phyloP scores from a whole-genome alignment of 2,113 vertebrate species.

The Ammodytes marinus region DNA sequence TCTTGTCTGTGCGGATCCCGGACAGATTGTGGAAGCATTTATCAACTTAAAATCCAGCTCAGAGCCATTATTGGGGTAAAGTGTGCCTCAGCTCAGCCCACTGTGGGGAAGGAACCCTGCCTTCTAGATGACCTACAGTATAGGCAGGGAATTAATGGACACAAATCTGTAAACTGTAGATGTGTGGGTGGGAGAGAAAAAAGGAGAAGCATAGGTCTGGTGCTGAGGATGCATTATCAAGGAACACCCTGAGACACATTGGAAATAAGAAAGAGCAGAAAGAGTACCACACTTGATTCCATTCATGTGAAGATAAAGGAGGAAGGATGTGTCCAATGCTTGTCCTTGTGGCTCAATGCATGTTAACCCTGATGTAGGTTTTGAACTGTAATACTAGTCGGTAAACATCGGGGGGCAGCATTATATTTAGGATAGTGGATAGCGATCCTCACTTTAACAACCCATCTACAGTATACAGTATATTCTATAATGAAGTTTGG shows the following conservation, averaged over 20 bases:
- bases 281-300: neutral
- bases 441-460: neutral
- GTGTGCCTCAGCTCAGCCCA: conserved; percentile 56
- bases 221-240: conserved; percentile 29
- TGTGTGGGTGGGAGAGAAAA: conserved; percentile 2
- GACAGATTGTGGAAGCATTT: conserved; percentile 18
- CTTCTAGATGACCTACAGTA: conserved; percentile 40
- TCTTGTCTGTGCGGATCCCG: conserved; percentile 6
- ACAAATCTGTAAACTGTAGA: conserved; percentile 14
- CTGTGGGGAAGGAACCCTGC: conserved; percentile 5
- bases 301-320: neutral
- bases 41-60: conserved; percentile 19
- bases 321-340: neutral
- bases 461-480: neutral
- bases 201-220: conserved; percentile 7
- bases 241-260: neutral
- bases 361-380: neutral
- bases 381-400: neutral
- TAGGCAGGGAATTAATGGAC: neutral
- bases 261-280: neutral
- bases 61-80: conserved; percentile 42
- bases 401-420: conserved; percentile 58
- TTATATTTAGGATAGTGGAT: conserved; percentile 9
- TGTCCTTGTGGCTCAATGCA: neutral
- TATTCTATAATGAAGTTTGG: neutral